These are phyloP conservation scores for Ophion ellenae DNA, from an alignment of 2,888 invertebrate genomes.

Conservation along the genomic window DNA sequence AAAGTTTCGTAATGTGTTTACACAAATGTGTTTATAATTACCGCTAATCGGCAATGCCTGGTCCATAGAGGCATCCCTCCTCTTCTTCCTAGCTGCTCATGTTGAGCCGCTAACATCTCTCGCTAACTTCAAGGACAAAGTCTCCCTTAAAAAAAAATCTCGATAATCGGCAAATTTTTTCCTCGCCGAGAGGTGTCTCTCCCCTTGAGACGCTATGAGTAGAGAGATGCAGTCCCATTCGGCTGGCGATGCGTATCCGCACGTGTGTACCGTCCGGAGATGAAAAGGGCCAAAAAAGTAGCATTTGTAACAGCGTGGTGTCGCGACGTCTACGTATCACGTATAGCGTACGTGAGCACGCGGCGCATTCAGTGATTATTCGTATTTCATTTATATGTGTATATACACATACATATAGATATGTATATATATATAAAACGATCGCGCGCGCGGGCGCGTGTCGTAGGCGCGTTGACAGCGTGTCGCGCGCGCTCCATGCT, in stretches of 20 bases:
- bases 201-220: too few species aligned
- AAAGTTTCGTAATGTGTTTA: too few species aligned
- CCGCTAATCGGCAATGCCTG: too few species aligned
- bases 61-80: too few species aligned
- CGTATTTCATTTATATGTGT: background rate
- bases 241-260: background rate
- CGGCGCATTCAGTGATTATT: conserved; percentile 44
- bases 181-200: too few species aligned
- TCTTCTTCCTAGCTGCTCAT: too few species aligned
- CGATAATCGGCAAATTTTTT: too few species aligned
- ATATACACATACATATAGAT: too few species aligned
- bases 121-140: too few species aligned
- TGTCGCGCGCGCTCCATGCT: conserved; percentile 51
- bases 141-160: too few species aligned
- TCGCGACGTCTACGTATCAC: conserved; percentile 57
- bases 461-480: conserved; percentile 43
- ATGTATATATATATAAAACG: background rate
- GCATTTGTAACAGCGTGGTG: conserved; percentile 36
- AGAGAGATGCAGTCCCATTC: background rate
- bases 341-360: conserved; percentile 58
- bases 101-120: too few species aligned
- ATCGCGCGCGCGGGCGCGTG: conserved; percentile 24
- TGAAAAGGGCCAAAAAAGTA: background rate
- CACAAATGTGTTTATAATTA: too few species aligned
- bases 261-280: conserved; percentile 3